Conservation (phyloP, 1,140 invertebrate genomes). For the Aphelenchoides avenae region DNA sequence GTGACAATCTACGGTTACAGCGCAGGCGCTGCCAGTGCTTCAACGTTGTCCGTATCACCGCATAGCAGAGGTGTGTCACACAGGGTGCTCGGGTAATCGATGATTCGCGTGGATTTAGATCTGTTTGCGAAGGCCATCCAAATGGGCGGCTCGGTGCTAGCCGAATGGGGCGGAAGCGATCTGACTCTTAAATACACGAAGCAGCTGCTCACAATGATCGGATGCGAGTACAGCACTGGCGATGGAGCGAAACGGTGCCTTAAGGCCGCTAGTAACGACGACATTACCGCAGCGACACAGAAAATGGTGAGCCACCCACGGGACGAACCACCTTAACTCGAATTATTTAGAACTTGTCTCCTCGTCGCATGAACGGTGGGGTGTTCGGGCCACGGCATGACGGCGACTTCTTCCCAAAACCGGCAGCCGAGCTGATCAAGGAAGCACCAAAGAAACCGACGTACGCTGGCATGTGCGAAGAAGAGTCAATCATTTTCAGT, state of each 20-base stretch:
- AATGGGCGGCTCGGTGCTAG: slow-evolving; percentile 26
- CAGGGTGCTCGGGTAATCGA: slow-evolving; percentile 14
- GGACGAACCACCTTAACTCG: slow-evolving; percentile 9
- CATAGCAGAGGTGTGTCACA: slow-evolving; percentile 10
- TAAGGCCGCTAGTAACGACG: no score
- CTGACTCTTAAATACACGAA: slow-evolving; percentile 19
- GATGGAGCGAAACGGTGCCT: slow-evolving; percentile 25
- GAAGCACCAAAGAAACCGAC: slow-evolving; percentile 6
- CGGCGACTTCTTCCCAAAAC: slow-evolving; percentile 27
- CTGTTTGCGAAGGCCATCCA: slow-evolving; percentile 35
- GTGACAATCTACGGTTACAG: slow-evolving; percentile 29
- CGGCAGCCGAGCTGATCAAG: slow-evolving; percentile 19
- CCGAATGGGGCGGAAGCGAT: slow-evolving; percentile 22
- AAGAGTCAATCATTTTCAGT: slow-evolving; percentile 14
- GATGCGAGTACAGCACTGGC: slow-evolving; percentile 17
- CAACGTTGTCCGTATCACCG: slow-evolving; percentile 10
- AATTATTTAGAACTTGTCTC: not conserved
- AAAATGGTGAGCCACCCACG: slow-evolving; percentile 19
- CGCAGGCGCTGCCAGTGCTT: slow-evolving; percentile 29
- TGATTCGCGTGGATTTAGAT: no score
- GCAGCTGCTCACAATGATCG: slow-evolving; percentile 20
- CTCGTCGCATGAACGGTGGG: no score
- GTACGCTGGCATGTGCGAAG: not conserved
- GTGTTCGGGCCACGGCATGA: slow-evolving; percentile 26
- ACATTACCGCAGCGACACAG: not conserved